phyloP scores from a whole-genome alignment of 2,797 vertebrate species.

The Poeciliopsis infans region DNA sequence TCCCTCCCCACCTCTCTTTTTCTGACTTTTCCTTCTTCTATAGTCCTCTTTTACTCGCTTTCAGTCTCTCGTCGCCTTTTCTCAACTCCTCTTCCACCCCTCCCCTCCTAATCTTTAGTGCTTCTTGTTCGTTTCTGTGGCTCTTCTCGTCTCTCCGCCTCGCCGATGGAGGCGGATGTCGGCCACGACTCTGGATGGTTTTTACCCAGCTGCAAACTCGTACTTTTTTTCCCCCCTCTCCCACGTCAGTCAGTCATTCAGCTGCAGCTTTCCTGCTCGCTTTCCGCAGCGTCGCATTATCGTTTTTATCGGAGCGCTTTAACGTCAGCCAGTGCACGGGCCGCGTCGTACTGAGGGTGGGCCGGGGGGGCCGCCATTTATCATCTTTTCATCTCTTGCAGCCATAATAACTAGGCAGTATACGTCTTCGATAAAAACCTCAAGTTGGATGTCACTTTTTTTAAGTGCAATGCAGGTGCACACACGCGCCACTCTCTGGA shows the following conservation, averaged over 20 bases:
- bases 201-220: constrained; percentile 22
- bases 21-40: constrained; percentile 15
- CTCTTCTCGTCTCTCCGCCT: constrained; percentile 32
- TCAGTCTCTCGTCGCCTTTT: constrained; percentile 23
- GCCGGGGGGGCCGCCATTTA: neutral
- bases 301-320: constrained; percentile 20
- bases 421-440: constrained; percentile 3
- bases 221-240: constrained; percentile 9
- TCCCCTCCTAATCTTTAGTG: constrained; percentile 18
- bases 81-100: neutral
- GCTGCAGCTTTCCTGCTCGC: constrained; percentile 7
- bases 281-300: constrained; percentile 31
- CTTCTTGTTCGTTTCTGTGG: constrained; percentile 7
- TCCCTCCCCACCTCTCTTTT: constrained; percentile 20
- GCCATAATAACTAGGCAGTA: neutral
- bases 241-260: constrained; percentile 40
- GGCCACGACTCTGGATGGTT: constrained; percentile 20
- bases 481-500: neutral
- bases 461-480: neutral
- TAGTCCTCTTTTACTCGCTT: constrained; percentile 1
- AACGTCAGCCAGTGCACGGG: constrained; percentile 28
- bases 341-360: constrained; percentile 12
- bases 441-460: neutral
- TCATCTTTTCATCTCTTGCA: constrained; percentile 6
- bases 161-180: constrained; percentile 48